Base-by-base conservation (phyloP, 2,888 invertebrate species). In the Sicus ferrugineus region DNA sequence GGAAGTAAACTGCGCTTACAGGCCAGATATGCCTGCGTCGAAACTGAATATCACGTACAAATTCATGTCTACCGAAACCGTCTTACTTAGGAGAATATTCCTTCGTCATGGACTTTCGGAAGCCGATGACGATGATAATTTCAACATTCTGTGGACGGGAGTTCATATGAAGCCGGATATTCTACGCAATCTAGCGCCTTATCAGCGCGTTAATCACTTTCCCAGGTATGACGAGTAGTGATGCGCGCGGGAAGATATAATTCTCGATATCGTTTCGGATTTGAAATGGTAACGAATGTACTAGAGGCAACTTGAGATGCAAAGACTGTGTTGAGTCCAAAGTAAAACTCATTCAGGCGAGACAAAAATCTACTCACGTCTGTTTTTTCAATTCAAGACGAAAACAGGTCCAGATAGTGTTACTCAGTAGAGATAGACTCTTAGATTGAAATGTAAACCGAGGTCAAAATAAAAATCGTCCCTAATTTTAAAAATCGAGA, bases 151-250 rank as follows among this genome's bases (percentile, higher is more conserved):
- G 65, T 97, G 97, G 97, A 94, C 96, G 38, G 96, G 96, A 30
- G 90, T 93, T 56, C 96, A 97, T 81, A 92, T 96, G 34, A 96
- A 96, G 83, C 94, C 96, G 30, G 95, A 96, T 78, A 90, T 93
- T 19, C 87, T 97, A 67, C 88, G 95, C 74, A 89, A 91, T 61
- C 85, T 97, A 77, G 89, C 91, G 59, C 90, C 93, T n/a, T 93
- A 95, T 84, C 98, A 98, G 86, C 89, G 96, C 79, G 93, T 97
- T 70, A 98, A 98, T 84, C 97, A 98, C 86, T 98, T 98, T 84
- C 97, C 97, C 7, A 90, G 92, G 92, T 92, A 81, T 83, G 80
- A 46, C 26, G 34, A 21, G 50, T 34, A 46, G 19, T 21, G 23
- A 62, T n/a, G n/a, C 28, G 9, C 21, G 19, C 9, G 52, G 3